Evolutionary conservation across 2,888 invertebrate genomes (phyloP).

Genomic region (Frankliniella intonsa): DNA sequence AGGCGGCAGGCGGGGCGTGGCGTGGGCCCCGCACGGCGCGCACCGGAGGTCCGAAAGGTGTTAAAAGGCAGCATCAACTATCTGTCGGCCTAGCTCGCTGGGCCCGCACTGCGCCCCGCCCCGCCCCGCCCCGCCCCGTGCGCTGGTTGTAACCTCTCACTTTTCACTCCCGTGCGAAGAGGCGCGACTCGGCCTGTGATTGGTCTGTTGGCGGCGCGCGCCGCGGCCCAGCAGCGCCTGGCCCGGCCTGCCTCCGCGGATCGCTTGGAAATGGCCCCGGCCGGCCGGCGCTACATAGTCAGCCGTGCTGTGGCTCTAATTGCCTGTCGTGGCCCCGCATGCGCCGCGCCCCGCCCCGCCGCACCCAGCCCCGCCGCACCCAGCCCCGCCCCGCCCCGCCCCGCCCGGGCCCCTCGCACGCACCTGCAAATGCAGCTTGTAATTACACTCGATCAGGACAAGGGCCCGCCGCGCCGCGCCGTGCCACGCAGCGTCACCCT

Average conservation of each 20-base stretch:
- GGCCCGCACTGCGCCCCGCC: background rate
- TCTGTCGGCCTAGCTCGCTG: background rate
- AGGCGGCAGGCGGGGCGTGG: too few species aligned
- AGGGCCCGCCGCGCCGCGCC: background rate
- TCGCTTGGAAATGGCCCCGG: too few species aligned
- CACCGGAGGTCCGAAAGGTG: background rate
- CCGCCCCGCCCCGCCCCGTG: background rate
- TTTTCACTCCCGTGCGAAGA: background rate
- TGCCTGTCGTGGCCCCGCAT: too few species aligned
- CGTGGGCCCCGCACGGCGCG: too few species aligned
- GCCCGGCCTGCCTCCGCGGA: background rate
- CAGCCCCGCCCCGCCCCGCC: background rate
- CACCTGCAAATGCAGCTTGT: background rate
- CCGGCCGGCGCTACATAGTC: too few species aligned
- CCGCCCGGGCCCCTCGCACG: background rate
- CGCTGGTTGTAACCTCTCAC: background rate
- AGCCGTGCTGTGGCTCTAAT: too few species aligned
- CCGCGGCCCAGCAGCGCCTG: background rate
- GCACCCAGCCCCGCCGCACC: background rate
- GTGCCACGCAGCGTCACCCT: background rate
- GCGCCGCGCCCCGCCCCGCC: too few species aligned
- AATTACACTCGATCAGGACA: background rate
- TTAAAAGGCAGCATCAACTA: slow-evolving; percentile 3
- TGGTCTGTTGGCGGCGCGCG: background rate
- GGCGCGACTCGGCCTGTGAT: background rate